These are phyloP conservation scores for Oryzaephilus surinamensis DNA, from an alignment of 1,140 invertebrate species.

Conservation along the genomic window DNA sequence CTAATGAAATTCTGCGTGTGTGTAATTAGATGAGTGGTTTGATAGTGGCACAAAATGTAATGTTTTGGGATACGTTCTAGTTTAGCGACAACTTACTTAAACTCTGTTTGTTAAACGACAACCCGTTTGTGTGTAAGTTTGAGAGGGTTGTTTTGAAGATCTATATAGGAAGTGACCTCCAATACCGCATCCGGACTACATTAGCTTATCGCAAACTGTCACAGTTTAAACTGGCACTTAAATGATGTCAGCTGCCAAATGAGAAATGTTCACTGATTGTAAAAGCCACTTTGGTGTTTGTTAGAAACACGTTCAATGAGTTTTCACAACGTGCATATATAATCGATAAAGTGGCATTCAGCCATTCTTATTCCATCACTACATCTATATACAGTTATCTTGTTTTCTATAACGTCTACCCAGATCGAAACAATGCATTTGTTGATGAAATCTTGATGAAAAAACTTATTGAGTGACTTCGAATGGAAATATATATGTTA, in stretches of 20 bases:
- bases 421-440: neutral
- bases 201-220: neutral
- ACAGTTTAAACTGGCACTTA: neutral
- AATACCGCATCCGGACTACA: neutral
- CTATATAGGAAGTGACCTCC: neutral
- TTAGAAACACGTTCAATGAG: neutral
- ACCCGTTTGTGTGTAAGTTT: neutral
- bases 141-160: neutral
- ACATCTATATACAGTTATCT: too few relatives aligned
- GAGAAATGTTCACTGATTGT: neutral
- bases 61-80: too few relatives aligned
- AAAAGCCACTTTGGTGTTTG: neutral
- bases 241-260: neutral
- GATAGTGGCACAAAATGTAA: too few relatives aligned
- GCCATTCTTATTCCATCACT: too few relatives aligned
- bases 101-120: too few relatives aligned
- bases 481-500: too few relatives aligned
- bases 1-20: neutral
- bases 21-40: conserved; percentile 1
- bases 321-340: neutral
- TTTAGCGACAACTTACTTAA: too few relatives aligned
- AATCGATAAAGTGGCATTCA: conserved; percentile 1
- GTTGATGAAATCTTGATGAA: too few relatives aligned
- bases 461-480: too few relatives aligned
- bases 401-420: too few relatives aligned